Conservation (phyloP, 2,888 invertebrate genomes). For the Hermodice carunculata region DNA sequence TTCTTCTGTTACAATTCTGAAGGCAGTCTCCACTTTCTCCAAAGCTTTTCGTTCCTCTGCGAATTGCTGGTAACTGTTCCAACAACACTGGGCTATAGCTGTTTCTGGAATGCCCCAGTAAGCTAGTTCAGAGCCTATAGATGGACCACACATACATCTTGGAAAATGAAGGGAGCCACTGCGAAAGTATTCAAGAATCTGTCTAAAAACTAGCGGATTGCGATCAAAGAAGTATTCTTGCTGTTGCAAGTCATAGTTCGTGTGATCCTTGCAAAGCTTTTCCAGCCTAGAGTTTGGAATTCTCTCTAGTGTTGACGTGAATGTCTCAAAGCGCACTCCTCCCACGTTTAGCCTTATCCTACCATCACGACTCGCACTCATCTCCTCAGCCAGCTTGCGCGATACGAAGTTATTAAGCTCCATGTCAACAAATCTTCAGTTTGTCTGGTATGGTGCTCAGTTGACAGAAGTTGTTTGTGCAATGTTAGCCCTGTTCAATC, state of each 20-base stretch:
- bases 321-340: constrained; percentile 7
- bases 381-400: too few relatives aligned
- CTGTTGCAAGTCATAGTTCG: background rate
- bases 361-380: too few relatives aligned
- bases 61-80: constrained; percentile 21
- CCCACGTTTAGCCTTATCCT: constrained; percentile 17
- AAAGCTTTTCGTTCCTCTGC: constrained; percentile 17
- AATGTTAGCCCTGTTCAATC: too few relatives aligned
- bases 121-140: constrained; percentile 43
- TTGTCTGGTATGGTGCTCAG: too few relatives aligned
- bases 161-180: constrained; percentile 47
- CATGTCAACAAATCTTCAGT: too few relatives aligned
- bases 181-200: constrained; percentile 47
- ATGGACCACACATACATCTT: constrained; percentile 31
- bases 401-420: too few relatives aligned
- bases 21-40: constrained; percentile 14
- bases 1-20: too few relatives aligned
- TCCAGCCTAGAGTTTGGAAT: constrained; percentile 6
- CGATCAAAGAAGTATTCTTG: constrained; percentile 51
- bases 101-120: constrained; percentile 48
- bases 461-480: too few relatives aligned
- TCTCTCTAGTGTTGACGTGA: background rate
- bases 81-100: constrained; percentile 46
- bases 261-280: background rate
- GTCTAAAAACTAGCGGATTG: constrained; percentile 47